Base-by-base conservation (phyloP, 2,113 vertebrate species). In the Dryoscopus gambensis region DNA sequence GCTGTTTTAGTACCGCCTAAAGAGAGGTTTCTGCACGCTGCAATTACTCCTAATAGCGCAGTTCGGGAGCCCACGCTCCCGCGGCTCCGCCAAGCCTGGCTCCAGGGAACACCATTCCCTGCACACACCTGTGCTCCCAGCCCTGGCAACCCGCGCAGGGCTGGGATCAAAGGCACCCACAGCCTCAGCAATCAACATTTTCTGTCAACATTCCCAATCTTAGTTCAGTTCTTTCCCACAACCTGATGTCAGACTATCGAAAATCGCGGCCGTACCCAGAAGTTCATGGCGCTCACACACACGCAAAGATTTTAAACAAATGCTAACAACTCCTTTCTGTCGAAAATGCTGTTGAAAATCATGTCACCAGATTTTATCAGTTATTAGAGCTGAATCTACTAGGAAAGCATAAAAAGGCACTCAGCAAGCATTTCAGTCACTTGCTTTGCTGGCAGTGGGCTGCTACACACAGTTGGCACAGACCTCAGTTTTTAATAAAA, bases 41-140 rank as follows among this genome's bases (percentile, higher is more conserved):
- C 64, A 94, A 93, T 96, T 95, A 91, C 49, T 56, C 11, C 53
- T 91, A 91, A 91, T 40, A 40, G 81, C 3, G 1, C 64, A 2
- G 7, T 18, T 49, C n/a, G 67, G 2, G 56, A 89, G 78, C 83
- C 74, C 82, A 90, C 77, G 75, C 95, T 93, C 27, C 23, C 21
- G 13, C 3, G 2, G 87, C 30, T 4, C 13, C 4, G 87, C 69
- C 35, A 69, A 88, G 68, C 5, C 77, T 96, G 95, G 90, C 95
- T 97, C 63, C 88, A 73, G 92, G 95, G 90, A 96, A 88, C 70
- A 78, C 77, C 87, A 96, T 97, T 97, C 79, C 10, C 44, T 64
- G 89, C 92, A 52, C 3, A 24, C 13, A 5, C 47, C 62, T 3
- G 42, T 1, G 47, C 74, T 62, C 13, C 22, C 69, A 47, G 42